phyloP scores from a whole-genome alignment of 92 coral and sea anemone species.

The Palythoa heliodiscus region DNA sequence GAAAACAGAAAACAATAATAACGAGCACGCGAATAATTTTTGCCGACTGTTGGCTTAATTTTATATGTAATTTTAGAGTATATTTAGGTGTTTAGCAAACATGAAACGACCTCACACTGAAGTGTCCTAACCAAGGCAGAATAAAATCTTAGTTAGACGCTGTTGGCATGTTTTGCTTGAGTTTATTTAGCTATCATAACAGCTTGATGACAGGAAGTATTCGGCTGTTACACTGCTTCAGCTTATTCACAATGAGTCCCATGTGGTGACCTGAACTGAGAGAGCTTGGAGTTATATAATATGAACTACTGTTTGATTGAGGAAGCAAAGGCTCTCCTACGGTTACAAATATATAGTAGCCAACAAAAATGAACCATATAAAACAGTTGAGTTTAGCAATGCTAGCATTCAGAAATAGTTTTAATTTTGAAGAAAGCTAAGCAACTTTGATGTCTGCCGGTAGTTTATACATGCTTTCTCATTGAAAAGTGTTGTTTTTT shows the following conservation, averaged over 20 bases:
- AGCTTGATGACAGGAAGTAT: constrained; percentile 29
- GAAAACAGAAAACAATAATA: no score
- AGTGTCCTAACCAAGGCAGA: not conserved
- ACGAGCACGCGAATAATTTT: no score
- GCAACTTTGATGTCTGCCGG: no score
- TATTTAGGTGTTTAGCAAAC: no score
- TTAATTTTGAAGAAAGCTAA: no score
- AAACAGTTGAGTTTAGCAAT: no score
- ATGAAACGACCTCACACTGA: not conserved
- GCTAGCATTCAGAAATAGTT: no score
- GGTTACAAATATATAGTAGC: not conserved
- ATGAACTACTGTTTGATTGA: not conserved
- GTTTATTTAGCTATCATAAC: constrained; percentile 30
- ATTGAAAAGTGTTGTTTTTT: no score
- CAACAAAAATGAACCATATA: no score
- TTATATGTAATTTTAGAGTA: no score
- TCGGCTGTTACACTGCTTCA: not conserved
- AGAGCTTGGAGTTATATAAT: not conserved
- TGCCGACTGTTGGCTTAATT: no score
- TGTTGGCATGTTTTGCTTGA: constrained; percentile 16
- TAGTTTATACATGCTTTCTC: no score
- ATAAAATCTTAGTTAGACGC: not conserved
- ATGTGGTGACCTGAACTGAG: not conserved
- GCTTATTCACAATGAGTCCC: constrained; percentile 13
- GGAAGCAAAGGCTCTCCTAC: not conserved